Percentiles rank a stretch among this genome's conserved stretches.
Conservation (phyloP, 2,888 invertebrate genomes). For the Morpho helenor region DNA sequence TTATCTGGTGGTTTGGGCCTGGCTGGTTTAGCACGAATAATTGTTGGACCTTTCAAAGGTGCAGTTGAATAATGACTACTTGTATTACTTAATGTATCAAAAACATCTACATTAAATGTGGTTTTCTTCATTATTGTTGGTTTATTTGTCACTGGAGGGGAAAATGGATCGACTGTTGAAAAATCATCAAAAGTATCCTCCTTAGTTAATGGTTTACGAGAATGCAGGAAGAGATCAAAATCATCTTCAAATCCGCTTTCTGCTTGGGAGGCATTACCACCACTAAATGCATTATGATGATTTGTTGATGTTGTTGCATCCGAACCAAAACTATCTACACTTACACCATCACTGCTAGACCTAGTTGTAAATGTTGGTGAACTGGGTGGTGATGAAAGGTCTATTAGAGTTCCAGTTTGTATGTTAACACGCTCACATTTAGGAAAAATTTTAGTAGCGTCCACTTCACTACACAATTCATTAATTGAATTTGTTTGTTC, state of each 20-base stretch:
- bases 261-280: constrained; percentile 84
- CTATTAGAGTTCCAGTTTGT: constrained; percentile 81
- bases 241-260: constrained; percentile 92
- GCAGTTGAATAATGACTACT: constrained; percentile 59
- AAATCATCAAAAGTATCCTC: constrained; percentile 76
- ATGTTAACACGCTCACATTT: constrained; percentile 69
- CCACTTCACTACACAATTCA: constrained; percentile 51
- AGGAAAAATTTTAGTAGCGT: constrained; percentile 61
- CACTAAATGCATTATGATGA: constrained; percentile 74
- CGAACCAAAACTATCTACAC: constrained; percentile 87
- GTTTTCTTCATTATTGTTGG: constrained; percentile 71
- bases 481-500: constrained; percentile 39
- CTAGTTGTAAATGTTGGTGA: constrained; percentile 87
- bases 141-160: constrained; percentile 54
- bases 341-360: constrained; percentile 86
- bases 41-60: constrained; percentile 82
- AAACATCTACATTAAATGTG: constrained; percentile 81
- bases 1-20: constrained; percentile 78
- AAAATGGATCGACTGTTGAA: constrained; percentile 76
- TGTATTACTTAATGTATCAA: constrained; percentile 77
- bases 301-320: constrained; percentile 81
- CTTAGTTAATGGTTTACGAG: constrained; percentile 58
- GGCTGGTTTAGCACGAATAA: constrained; percentile 83
- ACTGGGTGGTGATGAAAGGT: constrained; percentile 85
- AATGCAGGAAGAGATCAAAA: constrained; percentile 82